These are phyloP conservation scores for Scolanthus callimorphus DNA, from an alignment of 92 coral and sea anemone species.

Conservation along the genomic window DNA sequence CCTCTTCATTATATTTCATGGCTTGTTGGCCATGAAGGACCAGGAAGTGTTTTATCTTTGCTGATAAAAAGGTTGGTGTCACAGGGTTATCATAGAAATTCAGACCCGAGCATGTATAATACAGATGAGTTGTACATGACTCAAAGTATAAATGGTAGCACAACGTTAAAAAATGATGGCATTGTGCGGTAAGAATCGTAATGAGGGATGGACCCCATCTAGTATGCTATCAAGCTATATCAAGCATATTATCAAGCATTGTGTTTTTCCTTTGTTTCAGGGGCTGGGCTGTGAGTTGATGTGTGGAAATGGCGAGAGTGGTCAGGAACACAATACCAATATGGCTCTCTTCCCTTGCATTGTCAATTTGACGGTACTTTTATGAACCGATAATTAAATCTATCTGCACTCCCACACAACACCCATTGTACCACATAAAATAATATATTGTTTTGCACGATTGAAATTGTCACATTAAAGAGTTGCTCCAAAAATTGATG, in stretches of 20 bases:
- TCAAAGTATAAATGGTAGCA: no score
- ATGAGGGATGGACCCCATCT: no score
- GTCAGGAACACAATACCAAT: constrained; percentile 71
- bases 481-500: no score
- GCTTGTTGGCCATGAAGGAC: constrained; percentile 90
- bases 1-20: constrained; percentile 90
- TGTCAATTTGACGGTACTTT: constrained; percentile 76
- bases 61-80: constrained; percentile 78
- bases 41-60: constrained; percentile 82
- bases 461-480: no score
- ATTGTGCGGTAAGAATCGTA: no score
- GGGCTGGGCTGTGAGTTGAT: constrained; percentile 83
- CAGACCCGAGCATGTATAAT: no score
- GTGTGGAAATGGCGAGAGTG: constrained; percentile 86
- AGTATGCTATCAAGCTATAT: no score
- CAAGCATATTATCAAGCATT: no score
- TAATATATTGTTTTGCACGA: neutral
- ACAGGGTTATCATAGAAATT: no score
- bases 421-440: neutral
- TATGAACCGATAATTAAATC: no score
- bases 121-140: no score
- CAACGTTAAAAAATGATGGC: no score
- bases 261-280: constrained; percentile 15
- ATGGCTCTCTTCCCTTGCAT: constrained; percentile 80
- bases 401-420: neutral